Evolutionary conservation across 2,888 invertebrate species (phyloP).

Genomic region (Mesoligia furuncula): DNA sequence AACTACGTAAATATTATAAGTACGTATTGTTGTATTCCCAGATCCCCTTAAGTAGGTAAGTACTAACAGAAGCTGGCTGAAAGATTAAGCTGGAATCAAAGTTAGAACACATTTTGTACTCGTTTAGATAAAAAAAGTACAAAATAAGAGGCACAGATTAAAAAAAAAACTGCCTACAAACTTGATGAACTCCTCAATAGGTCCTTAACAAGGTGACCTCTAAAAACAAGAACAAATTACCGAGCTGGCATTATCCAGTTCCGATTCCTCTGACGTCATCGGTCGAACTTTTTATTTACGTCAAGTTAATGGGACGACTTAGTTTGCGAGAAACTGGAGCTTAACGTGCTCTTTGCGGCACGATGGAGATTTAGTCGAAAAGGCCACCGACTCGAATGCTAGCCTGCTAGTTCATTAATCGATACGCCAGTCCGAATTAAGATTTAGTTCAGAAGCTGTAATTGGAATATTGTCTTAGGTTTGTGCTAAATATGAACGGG

Average conservation of each 20-base stretch:
- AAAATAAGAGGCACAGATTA: neutral
- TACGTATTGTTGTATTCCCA: too few species aligned
- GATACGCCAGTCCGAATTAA: slow-evolving; percentile 40
- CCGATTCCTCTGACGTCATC: slow-evolving; percentile 49
- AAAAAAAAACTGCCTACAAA: neutral
- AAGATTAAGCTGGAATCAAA: neutral
- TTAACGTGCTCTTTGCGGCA: slow-evolving; percentile 59
- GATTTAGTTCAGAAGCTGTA: slow-evolving; percentile 13
- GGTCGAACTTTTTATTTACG: slow-evolving; percentile 46
- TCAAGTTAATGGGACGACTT: slow-evolving; percentile 52
- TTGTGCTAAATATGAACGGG: neutral
- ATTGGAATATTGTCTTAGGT: slow-evolving; percentile 23
- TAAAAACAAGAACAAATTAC: slow-evolving; percentile 1
- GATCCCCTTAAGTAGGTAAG: too few species aligned
- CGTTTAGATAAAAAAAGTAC: neutral
- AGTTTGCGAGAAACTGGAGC: slow-evolving; percentile 39
- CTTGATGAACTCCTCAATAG: neutral
- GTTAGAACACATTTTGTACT: neutral
- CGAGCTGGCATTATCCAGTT: slow-evolving; percentile 42
- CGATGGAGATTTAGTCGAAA: slow-evolving; percentile 57
- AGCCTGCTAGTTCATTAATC: slow-evolving; percentile 31
- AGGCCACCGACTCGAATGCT: slow-evolving; percentile 34
- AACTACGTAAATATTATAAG: too few species aligned
- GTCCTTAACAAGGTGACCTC: neutral
- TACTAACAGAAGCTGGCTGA: neutral